Evolutionary conservation across 2,113 vertebrate species (phyloP), one percentile per base, ranked within the genome.

Genomic region (Herpailurus yagouaroundi): DNA sequence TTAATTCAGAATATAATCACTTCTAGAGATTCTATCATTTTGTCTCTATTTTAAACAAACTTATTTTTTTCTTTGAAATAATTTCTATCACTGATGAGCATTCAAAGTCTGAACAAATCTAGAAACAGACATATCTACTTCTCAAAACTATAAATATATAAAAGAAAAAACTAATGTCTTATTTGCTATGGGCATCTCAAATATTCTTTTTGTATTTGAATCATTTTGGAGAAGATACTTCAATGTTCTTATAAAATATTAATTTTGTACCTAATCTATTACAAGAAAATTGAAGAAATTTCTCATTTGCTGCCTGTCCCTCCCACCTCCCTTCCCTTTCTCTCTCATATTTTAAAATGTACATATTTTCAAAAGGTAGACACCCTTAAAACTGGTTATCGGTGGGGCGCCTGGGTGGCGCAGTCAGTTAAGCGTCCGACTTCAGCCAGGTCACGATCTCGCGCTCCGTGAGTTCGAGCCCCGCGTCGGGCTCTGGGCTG

Each of bases 201-300:
- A 15, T 14, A 77, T 83, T 64, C 48, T 80, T 71, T 87, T 82
- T 19, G 18, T 36, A 63, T 33, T 85, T 79, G 18, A 50, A 77
- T n/a, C 10, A 77, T 63, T 29, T 74, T 83, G 91, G 41, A 27
- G 63, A 93, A 77, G 23, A 64, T 55, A 84, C 68, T 71, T 90
- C 27, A 41, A 41, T 83, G 12, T 95, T 83, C n/a, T 77, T 84
- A 79, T 69, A 83, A 95, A 88, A 94, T 77, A 38, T 93, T 77
- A 77, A 87, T 57, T 96, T 90, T 66, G 31, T 84, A 79, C 16
- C 23, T 36, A 63, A 2, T 88, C 63, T 71, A 41, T 74, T 64
- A 86, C 19, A 50, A 91, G 73, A 89, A 71, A 82, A 89, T 13
- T 82, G 21, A 91, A 92, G 41, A 60, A 16, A 57, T 68, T 94